phyloP scores from a whole-genome alignment of 2,797 vertebrate genomes.

The Cynopterus sphinx region DNA sequence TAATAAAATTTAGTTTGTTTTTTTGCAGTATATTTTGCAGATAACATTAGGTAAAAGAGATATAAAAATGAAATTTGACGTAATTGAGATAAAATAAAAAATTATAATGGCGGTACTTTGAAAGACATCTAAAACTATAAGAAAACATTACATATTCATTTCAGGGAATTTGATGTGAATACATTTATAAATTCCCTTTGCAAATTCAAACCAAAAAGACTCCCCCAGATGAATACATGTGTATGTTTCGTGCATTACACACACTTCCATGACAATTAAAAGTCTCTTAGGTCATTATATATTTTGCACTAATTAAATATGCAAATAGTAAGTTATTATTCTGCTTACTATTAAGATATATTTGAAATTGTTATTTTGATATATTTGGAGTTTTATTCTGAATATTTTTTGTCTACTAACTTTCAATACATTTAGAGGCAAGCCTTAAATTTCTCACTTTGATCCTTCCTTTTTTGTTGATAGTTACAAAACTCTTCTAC shows the following conservation, averaged over 20 bases:
- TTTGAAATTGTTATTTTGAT: not conserved
- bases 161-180: not conserved
- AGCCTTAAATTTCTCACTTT: conserved; percentile 56
- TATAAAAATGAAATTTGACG: not conserved
- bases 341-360: not conserved
- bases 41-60: not conserved
- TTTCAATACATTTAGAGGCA: not conserved
- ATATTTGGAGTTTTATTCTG: not conserved
- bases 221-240: not conserved
- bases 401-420: not conserved
- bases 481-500: conserved; percentile 13
- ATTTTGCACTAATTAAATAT: not conserved
- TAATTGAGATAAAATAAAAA: not conserved
- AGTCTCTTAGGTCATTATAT: not conserved
- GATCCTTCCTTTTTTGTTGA: conserved; percentile 38
- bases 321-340: not conserved
- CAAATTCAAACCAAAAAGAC: not conserved
- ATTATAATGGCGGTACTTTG: not conserved
- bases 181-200: conserved; percentile 17
- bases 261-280: not conserved
- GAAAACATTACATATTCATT: not conserved
- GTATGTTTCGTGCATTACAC: not conserved
- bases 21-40: not conserved
- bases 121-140: not conserved
- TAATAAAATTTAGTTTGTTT: conserved; percentile 1